phyloP scores from a whole-genome alignment of 2,113 vertebrate genomes.

The Myxocyprinus asiaticus region DNA sequence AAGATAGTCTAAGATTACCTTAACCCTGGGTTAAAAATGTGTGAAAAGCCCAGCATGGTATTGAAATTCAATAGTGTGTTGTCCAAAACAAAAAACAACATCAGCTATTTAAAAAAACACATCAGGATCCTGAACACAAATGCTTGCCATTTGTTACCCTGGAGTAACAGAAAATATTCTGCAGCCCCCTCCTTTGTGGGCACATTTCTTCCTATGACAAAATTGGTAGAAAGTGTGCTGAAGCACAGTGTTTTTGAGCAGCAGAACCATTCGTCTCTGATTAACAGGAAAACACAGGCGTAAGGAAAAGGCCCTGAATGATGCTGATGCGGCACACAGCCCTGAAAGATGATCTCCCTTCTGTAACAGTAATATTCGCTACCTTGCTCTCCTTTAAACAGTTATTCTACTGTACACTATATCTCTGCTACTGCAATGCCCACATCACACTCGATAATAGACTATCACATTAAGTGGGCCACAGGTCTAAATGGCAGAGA shows the following conservation, averaged over 20 bases:
- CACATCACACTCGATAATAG: constrained; percentile 15
- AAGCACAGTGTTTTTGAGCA: neutral
- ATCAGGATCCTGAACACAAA: neutral
- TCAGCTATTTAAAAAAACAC: too few relatives aligned
- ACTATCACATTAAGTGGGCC: constrained; percentile 21
- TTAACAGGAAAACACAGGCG: neutral
- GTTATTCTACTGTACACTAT: neutral
- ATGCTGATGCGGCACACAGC: constrained; percentile 19
- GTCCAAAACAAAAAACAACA: neutral
- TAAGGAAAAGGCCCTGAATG: constrained; percentile 28
- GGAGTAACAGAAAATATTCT: neutral
- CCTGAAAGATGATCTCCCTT: constrained; percentile 30
- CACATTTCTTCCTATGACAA: neutral
- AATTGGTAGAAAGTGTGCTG: neutral
- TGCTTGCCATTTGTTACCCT: neutral
- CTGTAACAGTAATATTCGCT: constrained; percentile 13
- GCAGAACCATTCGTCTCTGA: constrained; percentile 26
- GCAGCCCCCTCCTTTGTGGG: neutral
- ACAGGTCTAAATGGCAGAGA: constrained; percentile 31
- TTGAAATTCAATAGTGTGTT: too few relatives aligned
- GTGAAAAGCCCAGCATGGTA: too few relatives aligned
- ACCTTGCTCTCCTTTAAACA: too few relatives aligned
- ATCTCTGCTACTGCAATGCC: neutral
- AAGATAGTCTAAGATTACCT: too few relatives aligned
- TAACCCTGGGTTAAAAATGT: too few relatives aligned